Evolutionary conservation across 2,888 invertebrate genomes (phyloP).

Genomic region (Chirona hameri): DNA sequence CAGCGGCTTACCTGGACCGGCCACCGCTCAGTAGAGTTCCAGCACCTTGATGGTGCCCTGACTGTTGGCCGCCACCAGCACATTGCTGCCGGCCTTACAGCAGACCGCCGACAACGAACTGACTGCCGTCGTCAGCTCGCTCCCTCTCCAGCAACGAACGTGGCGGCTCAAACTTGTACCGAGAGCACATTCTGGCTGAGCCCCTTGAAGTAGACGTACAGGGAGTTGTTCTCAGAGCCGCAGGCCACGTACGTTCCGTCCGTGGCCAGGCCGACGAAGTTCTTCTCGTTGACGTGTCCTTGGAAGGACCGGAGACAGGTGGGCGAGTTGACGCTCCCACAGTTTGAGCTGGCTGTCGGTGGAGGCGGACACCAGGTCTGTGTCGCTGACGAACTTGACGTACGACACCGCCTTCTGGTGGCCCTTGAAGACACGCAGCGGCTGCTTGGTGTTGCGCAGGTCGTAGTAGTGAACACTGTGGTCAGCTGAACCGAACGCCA

Average conservation of each 20-base stretch:
- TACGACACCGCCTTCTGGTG: conserved; percentile 93
- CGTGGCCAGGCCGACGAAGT: conserved; percentile 89
- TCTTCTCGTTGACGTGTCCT: conserved; percentile 92
- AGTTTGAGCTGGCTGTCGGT: conserved; percentile 87
- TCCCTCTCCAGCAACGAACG: conserved; percentile 73
- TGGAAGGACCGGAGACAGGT: conserved; percentile 79
- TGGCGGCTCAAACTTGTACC: conserved; percentile 79
- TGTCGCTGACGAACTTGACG: conserved; percentile 80
- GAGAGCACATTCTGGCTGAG: conserved; percentile 79
- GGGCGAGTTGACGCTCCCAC: conserved; percentile 74
- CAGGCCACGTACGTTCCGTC: conserved; percentile 90
- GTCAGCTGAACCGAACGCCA: conserved; percentile 95
- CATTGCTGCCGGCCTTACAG: conserved; percentile 80
- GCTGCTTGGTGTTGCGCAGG: conserved; percentile 67
- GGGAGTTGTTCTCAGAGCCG: conserved; percentile 89
- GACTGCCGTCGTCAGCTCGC: conserved; percentile 60
- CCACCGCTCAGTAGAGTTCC: conserved; percentile 60
- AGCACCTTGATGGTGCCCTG: conserved; percentile 88
- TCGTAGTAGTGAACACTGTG: conserved; percentile 96
- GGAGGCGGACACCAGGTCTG: conserved; percentile 84
- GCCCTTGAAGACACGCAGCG: conserved; percentile 77
- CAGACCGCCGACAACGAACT: conserved; percentile 95
- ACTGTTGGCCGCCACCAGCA: conserved; percentile 87
- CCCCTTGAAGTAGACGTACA: conserved; percentile 88
- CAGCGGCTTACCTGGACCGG: no score